Conservation (phyloP, 2,113 vertebrate genomes). For the Mugil cephalus region DNA sequence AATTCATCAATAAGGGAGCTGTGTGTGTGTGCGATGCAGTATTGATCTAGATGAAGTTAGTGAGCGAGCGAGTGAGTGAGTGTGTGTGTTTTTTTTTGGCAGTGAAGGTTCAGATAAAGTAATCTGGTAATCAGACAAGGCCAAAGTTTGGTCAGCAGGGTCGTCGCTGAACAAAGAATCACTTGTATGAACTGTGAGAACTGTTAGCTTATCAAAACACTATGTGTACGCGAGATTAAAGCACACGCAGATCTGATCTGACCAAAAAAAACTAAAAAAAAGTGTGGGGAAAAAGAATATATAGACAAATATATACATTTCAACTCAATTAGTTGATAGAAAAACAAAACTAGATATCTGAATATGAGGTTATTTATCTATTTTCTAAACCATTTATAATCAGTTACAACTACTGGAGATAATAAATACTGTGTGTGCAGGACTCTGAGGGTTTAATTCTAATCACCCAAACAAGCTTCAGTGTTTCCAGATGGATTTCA, state of each 20-base stretch:
- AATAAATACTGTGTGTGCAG: too few relatives aligned
- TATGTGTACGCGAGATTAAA: not conserved
- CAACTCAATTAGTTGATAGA: too few relatives aligned
- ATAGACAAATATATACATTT: too few relatives aligned
- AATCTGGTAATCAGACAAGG: slow-evolving; percentile 20
- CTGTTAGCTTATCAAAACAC: not conserved
- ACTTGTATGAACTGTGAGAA: slow-evolving; percentile 52
- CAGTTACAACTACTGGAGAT: too few relatives aligned
- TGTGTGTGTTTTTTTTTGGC: too few relatives aligned
- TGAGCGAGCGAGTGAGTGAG: not conserved
- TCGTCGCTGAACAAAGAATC: slow-evolving; percentile 36
- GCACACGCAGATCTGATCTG: not conserved
- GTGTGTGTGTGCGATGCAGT: slow-evolving; percentile 1
- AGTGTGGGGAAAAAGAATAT: not conserved
- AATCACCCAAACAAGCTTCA: too few relatives aligned
- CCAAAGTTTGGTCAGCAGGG: slow-evolving; percentile 30
- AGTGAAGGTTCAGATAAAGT: slow-evolving; percentile 40
- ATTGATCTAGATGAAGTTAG: slow-evolving; percentile 14
- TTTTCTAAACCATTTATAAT: too few relatives aligned
- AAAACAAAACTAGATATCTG: too few relatives aligned
- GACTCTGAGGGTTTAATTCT: too few relatives aligned
- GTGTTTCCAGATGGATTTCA: not conserved
- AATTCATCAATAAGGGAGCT: slow-evolving; percentile 36
- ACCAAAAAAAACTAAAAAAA: not conserved
- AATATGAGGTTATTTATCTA: too few relatives aligned